Evolutionary conservation across 53 echinoderm and acorn worm species (phyloP), one percentile per base, ranked within the genome.

Genomic region (Astropecten irregularis): DNA sequence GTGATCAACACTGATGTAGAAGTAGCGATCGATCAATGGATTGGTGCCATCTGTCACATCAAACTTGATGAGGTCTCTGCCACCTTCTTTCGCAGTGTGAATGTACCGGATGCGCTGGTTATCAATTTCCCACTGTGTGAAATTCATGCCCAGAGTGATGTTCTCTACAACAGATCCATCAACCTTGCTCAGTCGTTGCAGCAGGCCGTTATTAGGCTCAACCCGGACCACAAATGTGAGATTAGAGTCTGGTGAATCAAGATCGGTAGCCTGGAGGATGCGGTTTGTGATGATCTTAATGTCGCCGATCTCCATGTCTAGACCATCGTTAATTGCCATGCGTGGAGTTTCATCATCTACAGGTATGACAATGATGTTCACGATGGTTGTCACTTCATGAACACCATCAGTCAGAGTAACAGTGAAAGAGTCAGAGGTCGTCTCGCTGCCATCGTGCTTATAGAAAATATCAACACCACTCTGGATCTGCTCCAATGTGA

Each of bases 281-380:
- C 93, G 72, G 82, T 99, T 99, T 48, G 92, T 94, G 52, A 99
- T 92, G 44, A 92, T 23, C 33, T 69, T 76, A 58, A 19, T 86
- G 1, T 99, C 94, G 10, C 92, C 92, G 9, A 93, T 99, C 11
- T 99, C 94, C 38, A 99, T 87, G 61, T 92, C 90, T 55, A 99
- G 82, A 26, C 99, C 99, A 92, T 99, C 94, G 56, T 94, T 94
- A 79, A 92, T 91, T 1, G 94, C 83, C 10, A 99, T 57, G 31
- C 99, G 89, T n/a, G 99, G 99, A 18, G 99, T 99, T 50, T 99
- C 99, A 84, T 99, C 99, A 90, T 99, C 99, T 49, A 68, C 51
- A 18, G 88, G 69, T 1, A 90, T 34, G 49, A 99, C 92, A 3
- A 86, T 83, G 60, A 99, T 81, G 7, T 76, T 59, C 50, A 99